Conservation (phyloP, 2,888 invertebrate species). For the Dryobotodes eremita region DNA sequence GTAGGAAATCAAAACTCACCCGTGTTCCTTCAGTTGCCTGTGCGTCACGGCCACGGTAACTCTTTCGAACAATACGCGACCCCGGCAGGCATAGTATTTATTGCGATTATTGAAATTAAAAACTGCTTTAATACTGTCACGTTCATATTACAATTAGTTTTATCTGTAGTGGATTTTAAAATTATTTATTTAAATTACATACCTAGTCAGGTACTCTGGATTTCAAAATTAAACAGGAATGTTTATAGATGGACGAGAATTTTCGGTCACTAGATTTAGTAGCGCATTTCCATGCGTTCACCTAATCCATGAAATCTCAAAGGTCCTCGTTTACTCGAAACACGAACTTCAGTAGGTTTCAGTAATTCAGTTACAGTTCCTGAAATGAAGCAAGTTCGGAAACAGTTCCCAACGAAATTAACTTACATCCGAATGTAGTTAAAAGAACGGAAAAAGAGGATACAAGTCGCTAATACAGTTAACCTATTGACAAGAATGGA, state of each 20-base stretch:
- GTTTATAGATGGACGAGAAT: neutral
- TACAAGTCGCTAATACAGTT: conserved; percentile 30
- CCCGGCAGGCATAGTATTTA: no score
- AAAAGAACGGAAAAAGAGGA: conserved; percentile 21
- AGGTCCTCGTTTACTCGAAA: conserved; percentile 26
- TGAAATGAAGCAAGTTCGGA: conserved; percentile 44
- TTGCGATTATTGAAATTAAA: neutral
- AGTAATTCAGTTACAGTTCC: conserved; percentile 49
- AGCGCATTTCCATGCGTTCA: conserved; percentile 1
- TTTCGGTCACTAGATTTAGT: neutral
- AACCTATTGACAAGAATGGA: neutral
- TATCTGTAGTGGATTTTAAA: neutral
- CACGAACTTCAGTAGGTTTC: conserved; percentile 38
- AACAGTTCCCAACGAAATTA: conserved; percentile 52
- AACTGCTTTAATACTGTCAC: neutral
- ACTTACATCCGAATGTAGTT: conserved; percentile 43
- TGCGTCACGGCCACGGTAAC: no score
- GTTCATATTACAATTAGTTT: neutral
- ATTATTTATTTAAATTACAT: neutral
- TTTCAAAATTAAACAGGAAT: neutral
- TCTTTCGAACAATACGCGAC: no score
- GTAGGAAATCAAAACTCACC: no score
- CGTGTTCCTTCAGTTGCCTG: no score
- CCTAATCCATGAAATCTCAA: conserved; percentile 25
- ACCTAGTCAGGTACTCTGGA: no score